Conservation (phyloP, 1,140 invertebrate genomes). For the Akabosia matsudoensis region DNA sequence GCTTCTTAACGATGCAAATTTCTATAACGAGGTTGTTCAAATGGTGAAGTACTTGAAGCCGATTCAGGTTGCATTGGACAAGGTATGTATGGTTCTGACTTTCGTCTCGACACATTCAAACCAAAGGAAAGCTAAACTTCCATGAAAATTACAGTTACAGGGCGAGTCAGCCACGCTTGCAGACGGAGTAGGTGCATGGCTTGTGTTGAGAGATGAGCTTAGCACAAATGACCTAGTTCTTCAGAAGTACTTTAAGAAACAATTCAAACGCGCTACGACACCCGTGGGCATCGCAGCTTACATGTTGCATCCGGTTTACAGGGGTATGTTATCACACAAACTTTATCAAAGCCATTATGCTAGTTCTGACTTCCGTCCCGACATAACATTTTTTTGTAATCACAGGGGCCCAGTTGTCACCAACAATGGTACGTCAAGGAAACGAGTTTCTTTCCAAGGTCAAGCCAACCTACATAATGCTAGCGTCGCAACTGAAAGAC, state of each 20-base stretch:
- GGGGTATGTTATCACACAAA: conserved; percentile 7
- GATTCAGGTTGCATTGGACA: conserved; percentile 14
- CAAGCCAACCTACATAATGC: not conserved
- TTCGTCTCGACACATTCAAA: not conserved
- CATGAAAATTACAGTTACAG: conserved; percentile 12
- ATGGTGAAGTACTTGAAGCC: conserved; percentile 1
- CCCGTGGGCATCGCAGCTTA: conserved; percentile 9
- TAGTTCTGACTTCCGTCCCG: too few relatives aligned
- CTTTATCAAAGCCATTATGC: too few relatives aligned
- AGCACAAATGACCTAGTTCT: not conserved
- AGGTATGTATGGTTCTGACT: not conserved
- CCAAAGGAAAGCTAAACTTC: not conserved
- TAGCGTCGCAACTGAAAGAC: not conserved
- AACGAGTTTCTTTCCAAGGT: not conserved
- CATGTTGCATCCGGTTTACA: conserved; percentile 24
- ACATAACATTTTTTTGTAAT: not conserved
- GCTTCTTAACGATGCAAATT: not conserved
- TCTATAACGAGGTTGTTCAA: not conserved
- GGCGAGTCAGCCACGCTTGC: not conserved
- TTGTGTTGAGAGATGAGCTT: not conserved
- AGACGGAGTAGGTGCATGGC: conserved; percentile 25
- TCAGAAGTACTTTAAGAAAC: not conserved
- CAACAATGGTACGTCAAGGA: not conserved
- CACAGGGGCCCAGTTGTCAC: conserved; percentile 7
- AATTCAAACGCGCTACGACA: not conserved